Percentiles rank a stretch among this genome's conserved stretches.
Conservation (phyloP, 2,113 vertebrate species). For the Microcebus murinus region DNA sequence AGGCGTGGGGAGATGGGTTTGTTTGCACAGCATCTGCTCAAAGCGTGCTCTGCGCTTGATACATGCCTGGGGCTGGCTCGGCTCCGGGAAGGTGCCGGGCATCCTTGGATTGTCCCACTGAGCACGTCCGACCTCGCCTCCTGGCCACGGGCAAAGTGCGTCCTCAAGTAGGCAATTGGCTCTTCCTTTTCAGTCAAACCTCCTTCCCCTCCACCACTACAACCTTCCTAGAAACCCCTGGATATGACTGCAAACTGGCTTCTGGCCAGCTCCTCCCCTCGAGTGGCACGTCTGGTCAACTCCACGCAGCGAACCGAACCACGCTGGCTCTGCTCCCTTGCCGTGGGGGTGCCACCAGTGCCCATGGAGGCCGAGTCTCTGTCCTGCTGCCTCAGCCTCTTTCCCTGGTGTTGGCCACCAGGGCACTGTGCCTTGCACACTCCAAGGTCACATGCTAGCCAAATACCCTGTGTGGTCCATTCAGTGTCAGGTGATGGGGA, state of each 20-base stretch:
- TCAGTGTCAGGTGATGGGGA: rapidly evolving
- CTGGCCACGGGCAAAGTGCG: rapidly evolving
- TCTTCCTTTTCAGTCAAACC: not conserved
- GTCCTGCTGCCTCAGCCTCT: too few relatives aligned
- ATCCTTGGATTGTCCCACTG: rapidly evolving
- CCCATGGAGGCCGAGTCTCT: not conserved
- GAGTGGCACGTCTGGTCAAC: not conserved
- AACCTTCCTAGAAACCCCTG: not conserved
- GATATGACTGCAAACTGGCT: not conserved
- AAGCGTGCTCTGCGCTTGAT: rapidly evolving
- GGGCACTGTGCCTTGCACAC: not conserved
- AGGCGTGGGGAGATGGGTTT: not conserved
- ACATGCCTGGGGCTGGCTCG: not conserved
- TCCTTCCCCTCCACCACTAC: rapidly evolving
- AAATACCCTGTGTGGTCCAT: too few relatives aligned
- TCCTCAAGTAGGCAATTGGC: not conserved
- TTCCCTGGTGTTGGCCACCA: not conserved
- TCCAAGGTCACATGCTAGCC: not conserved
- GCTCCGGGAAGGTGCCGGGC: rapidly evolving
- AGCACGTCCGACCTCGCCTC: not conserved
- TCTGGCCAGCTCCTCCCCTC: not conserved
- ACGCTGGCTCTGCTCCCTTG: rapidly evolving
- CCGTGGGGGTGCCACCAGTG: rapidly evolving
- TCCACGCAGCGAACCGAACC: rapidly evolving
- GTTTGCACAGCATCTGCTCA: not conserved